A percentile compares a stretch with the other conserved stretches of the same genome.
Conservation (phyloP, 1,140 invertebrate genomes). For the Zaprionus taronus region DNA sequence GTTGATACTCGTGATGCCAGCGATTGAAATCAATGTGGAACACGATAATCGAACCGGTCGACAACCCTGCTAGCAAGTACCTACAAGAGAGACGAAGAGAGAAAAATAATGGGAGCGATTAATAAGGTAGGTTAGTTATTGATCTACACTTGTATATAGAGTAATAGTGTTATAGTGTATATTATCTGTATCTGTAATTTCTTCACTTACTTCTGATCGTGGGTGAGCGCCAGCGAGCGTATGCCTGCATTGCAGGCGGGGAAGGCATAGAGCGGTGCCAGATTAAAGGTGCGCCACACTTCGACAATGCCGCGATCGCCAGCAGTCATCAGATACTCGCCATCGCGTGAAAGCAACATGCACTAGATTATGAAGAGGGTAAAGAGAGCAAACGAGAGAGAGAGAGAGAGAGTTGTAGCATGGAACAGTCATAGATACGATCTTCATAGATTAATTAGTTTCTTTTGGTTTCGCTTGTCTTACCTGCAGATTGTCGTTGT, state of each 20-base stretch:
- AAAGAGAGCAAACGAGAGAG: neutral
- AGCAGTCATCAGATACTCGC: conserved; percentile 98
- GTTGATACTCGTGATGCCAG: conserved; percentile 99
- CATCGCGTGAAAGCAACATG: conserved; percentile 97
- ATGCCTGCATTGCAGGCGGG: conserved; percentile 97
- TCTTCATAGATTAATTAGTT: neutral
- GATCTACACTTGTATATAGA: neutral
- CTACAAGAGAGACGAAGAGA: conserved; percentile 86
- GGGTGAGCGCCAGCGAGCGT: conserved; percentile 95
- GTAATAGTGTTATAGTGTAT: neutral
- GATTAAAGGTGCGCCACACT: conserved; percentile 98
- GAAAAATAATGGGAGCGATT: neutral
- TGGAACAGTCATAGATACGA: neutral
- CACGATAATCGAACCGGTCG: conserved; percentile 98
- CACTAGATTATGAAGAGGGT: conserved; percentile 87
- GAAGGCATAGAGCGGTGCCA: conserved; percentile 98
- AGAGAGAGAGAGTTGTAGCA: neutral
- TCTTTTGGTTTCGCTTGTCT: conserved; percentile 21
- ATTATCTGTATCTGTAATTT: neutral
- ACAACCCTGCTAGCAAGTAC: conserved; percentile 97
- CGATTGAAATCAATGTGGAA: conserved; percentile 99
- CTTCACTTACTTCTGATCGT: conserved; percentile 97
- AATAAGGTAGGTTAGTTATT: neutral
- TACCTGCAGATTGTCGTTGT: conserved; percentile 98
- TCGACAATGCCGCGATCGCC: conserved; percentile 98